A percentile compares a stretch with the other conserved stretches of the same genome.
Evolutionary conservation across 2,797 vertebrate species (phyloP).

Genomic region (Intellagama lesueurii): DNA sequence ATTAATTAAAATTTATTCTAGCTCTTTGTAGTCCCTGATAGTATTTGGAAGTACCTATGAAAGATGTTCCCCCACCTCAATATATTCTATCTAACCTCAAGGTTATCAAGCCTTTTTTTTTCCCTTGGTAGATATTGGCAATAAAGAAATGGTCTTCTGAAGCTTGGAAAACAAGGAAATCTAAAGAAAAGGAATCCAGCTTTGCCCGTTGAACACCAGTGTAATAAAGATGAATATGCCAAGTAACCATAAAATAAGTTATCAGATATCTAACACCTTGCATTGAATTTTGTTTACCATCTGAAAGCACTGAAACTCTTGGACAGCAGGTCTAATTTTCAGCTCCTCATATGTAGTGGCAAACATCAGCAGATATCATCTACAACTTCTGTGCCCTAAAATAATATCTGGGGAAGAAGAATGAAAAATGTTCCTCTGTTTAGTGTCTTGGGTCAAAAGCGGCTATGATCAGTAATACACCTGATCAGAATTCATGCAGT

Average conservation of each 20-base stretch:
- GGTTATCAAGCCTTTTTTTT: background rate
- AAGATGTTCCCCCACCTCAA: too few species aligned
- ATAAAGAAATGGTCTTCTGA: background rate
- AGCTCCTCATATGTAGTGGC: slow-evolving; percentile 29
- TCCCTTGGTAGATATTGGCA: background rate
- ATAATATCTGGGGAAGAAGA: slow-evolving; percentile 60
- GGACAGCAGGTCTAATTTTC: background rate
- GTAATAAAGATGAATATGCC: background rate
- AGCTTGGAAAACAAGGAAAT: background rate
- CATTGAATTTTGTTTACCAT: background rate
- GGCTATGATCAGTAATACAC: slow-evolving; percentile 50
- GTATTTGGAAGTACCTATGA: background rate
- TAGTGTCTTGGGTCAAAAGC: slow-evolving; percentile 46
- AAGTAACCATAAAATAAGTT: background rate
- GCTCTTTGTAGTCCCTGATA: too few species aligned
- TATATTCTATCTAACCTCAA: background rate
- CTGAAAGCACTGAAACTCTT: slow-evolving; percentile 1
- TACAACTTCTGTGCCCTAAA: slow-evolving; percentile 42
- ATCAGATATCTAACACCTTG: background rate
- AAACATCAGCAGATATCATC: slow-evolving; percentile 12
- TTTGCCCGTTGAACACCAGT: background rate
- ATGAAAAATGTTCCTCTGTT: background rate
- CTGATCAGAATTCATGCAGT: slow-evolving; percentile 60
- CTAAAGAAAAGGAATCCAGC: background rate
- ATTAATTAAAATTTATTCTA: background rate